Conservation (phyloP, 2,888 invertebrate genomes). For the Eupelmus urozonus region DNA sequence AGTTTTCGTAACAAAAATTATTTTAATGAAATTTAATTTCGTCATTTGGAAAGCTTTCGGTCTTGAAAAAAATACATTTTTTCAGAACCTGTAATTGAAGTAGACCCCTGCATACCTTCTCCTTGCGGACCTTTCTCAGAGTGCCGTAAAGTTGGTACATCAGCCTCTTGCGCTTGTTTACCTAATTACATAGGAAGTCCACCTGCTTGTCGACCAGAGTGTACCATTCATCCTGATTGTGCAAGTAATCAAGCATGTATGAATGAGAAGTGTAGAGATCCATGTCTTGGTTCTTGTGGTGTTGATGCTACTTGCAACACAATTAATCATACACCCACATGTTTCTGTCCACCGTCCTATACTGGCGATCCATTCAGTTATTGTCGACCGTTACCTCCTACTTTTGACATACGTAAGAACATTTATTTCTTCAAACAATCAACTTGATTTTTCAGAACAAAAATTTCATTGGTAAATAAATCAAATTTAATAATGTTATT, state of each 20-base stretch:
- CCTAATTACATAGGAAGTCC: conserved; percentile 89
- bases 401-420: conserved; percentile 49
- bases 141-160: conserved; percentile 84
- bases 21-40: conserved; percentile 79
- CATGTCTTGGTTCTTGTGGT: conserved; percentile 91
- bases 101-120: conserved; percentile 80
- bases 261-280: conserved; percentile 87
- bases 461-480: no score
- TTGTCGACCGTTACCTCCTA: conserved; percentile 78
- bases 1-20: not conserved
- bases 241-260: conserved; percentile 86
- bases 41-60: no score
- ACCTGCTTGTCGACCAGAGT: conserved; percentile 87
- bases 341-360: conserved; percentile 91
- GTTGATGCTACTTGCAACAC: conserved; percentile 88
- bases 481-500: no score
- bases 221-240: conserved; percentile 88
- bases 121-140: conserved; percentile 83
- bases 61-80: conserved; percentile 3
- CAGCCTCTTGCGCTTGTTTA: conserved; percentile 87
- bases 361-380: conserved; percentile 89
- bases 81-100: conserved; percentile 65
- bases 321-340: conserved; percentile 90
- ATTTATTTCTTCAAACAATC: not conserved
- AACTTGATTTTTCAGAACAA: not conserved